Percentiles rank a stretch among this genome's conserved stretches.
Conservation (phyloP, 92 coral and sea anemone species). For the Epizoanthus rinbou region DNA sequence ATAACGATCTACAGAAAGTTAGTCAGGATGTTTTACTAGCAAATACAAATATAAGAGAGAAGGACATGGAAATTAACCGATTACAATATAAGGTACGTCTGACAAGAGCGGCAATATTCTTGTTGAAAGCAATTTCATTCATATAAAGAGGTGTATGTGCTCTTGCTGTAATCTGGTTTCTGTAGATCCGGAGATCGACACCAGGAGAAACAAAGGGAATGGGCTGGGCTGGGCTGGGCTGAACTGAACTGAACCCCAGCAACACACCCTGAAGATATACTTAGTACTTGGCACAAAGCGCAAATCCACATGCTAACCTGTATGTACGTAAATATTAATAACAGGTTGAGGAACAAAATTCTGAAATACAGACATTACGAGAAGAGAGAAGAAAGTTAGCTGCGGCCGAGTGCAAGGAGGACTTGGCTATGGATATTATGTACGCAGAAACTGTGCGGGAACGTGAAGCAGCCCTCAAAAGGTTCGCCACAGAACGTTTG, state of each 20-base stretch:
- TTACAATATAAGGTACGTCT: constrained; percentile 30
- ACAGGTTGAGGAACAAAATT: constrained; percentile 46
- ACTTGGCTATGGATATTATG: constrained; percentile 66
- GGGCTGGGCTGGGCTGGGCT: no score
- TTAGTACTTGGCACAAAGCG: neutral
- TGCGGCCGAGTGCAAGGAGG: constrained; percentile 59
- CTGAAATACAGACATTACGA: constrained; percentile 60
- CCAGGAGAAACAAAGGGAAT: no score
- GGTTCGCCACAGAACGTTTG: constrained; percentile 42
- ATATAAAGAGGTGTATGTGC: no score
- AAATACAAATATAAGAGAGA: constrained; percentile 50
- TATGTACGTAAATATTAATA: neutral
- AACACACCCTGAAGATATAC: no score
- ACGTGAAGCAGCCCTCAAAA: constrained; percentile 69
- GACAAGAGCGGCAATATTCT: neutral
- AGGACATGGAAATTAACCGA: constrained; percentile 47
- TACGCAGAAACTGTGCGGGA: constrained; percentile 72
- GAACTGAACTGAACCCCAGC: no score
- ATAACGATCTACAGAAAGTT: constrained; percentile 60
- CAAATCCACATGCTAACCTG: neutral
- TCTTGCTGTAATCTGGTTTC: no score
- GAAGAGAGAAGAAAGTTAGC: constrained; percentile 69
- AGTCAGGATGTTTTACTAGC: constrained; percentile 50
- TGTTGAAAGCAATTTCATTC: neutral
- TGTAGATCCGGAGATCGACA: constrained; percentile 37